Base-by-base conservation (phyloP, 2,113 vertebrate species). In the Illadopsis cleaveri region DNA sequence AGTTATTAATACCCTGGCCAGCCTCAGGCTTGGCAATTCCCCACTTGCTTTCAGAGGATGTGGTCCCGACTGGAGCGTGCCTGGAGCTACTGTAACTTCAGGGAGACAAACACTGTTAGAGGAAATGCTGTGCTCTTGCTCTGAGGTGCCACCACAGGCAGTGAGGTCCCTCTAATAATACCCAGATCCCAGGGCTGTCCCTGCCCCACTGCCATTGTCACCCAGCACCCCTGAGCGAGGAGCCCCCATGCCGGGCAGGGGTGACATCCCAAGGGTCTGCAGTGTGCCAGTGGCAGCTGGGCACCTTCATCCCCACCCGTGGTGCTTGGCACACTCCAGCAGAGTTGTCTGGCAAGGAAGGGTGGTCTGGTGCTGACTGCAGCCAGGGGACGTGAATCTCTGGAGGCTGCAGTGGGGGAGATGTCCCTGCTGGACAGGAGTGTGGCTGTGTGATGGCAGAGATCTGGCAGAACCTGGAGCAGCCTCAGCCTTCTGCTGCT, bases 391-490 rank as follows among this genome's bases (percentile, higher is more conserved):
- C 38, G 86, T 65, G 53, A 53, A n/a, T 50, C 68, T 83, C 28
- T 3, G 18, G 50, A 61, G 45, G 58, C 0, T 3, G 47, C 56
- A 73, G 18, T 0, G 0, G 17, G 56, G 60, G 54, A 50, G 61
- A 11, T 40, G 57, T 48, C 82, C 38, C 0, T 1, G 30, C 53
- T 75, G 84, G 60, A 38, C 3, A 20, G 53, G 11, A 54, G n/a
- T n/a, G n/a, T 4, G 28, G 48, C 56, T 0, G 0, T 12, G 64
- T 4, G 2, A 3, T 12, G 30, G 53, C 42, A 69, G 48, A 33
- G 44, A 44, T 0, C 0, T 0, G 2, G 54, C 61, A 4, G 3
- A 76, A n/a, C 57, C 53, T 21, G 23, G 15, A 73, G 48, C 61
- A 79, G 12, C 33, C 51, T 54, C 56, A 58, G 56, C 64, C 45